Evolutionary conservation across 2,888 invertebrate genomes (phyloP), one percentile per base, ranked within the genome.

Genomic region (Platycnemis pennipes): DNA sequence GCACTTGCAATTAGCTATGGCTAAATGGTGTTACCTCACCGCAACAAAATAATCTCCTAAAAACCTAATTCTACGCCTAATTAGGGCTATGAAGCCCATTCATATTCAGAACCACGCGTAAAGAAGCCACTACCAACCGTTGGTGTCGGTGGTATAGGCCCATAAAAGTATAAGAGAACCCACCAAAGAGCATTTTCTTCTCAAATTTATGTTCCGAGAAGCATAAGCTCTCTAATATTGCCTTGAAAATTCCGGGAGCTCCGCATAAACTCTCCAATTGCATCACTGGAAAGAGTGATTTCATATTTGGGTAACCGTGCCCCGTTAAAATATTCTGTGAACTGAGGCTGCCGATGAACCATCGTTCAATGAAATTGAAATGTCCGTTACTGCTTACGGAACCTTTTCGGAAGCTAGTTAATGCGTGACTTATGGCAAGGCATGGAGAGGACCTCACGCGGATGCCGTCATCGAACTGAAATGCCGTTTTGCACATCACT

Each of bases 401-500:
- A 42, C 26, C 26, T n/a, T 87, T 87, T 87, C 46, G 45, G 87
- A 44, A 87, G 46, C 46, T 4, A 7, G 46, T n/a, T 46, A 42
- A 87, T 46, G 45, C 87, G 87, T 87, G 16, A 87, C 87, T 46
- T 46, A 87, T 87, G 87, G n/a, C 42, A 45, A 26, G 45, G n/a
- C 44, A 22, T 13, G 77, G 46, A 87, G 13, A n/a, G 22, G 26
- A 46, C 46, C n/a, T 7, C 87, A 16, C 5, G 37, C 87, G 42
- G 46, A 8, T 46, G 45, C 26, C 87, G 45, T n/a, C 87, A 46
- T n/a, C n/a, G 26, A 26, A 26, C n/a, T 26, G 87, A 26, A 46
- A 87, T 46, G 8, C 37, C 87, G 46, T 87, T 87, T n/a, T 22
- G 16, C 2, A 26, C n/a, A n/a, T 44, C 45, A 0, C 7, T 13